Percentiles rank a stretch among this genome's conserved stretches.
phyloP scores from a whole-genome alignment of 2,113 vertebrate species.

The Canis aureus region DNA sequence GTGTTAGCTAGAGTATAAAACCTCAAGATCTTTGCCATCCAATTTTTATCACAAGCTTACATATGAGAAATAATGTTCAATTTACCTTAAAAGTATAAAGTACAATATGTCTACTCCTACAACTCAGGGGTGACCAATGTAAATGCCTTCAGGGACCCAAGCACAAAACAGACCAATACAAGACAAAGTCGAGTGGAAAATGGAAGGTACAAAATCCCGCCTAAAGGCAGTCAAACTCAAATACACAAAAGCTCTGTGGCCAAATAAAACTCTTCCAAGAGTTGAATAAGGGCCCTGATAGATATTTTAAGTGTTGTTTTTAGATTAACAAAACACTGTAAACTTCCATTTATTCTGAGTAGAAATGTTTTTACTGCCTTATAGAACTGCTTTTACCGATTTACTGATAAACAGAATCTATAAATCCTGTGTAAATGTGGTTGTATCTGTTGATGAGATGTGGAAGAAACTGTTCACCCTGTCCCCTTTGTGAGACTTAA shows the following conservation, averaged over 20 bases:
- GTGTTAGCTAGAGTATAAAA: neutral
- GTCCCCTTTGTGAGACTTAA: neutral
- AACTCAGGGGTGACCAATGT: neutral
- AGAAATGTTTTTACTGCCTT: neutral
- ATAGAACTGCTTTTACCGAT: neutral
- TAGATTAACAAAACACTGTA: constrained; percentile 3
- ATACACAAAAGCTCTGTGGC: neutral
- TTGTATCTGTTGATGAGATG: neutral
- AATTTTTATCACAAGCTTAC: neutral
- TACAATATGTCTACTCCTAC: neutral
- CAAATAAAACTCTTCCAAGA: neutral
- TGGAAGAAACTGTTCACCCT: neutral
- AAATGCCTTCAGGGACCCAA: constrained; percentile 45
- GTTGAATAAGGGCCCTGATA: neutral
- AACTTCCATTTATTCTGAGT: neutral
- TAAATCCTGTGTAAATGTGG: neutral
- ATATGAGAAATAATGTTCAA: constrained; percentile 10
- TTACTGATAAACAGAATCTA: neutral
- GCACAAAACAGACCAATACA: neutral
- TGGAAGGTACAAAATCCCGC: constrained; percentile 17
- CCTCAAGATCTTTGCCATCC: neutral
- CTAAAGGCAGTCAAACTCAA: constrained; percentile 20
- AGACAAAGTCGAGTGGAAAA: constrained; percentile 24
- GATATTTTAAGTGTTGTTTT: constrained; percentile 41
- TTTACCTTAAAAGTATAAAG: constrained; percentile 34